Percentiles rank a stretch among this genome's conserved stretches.
Conservation (phyloP, 2,888 invertebrate genomes). For the Chrysomela aeneicollis region DNA sequence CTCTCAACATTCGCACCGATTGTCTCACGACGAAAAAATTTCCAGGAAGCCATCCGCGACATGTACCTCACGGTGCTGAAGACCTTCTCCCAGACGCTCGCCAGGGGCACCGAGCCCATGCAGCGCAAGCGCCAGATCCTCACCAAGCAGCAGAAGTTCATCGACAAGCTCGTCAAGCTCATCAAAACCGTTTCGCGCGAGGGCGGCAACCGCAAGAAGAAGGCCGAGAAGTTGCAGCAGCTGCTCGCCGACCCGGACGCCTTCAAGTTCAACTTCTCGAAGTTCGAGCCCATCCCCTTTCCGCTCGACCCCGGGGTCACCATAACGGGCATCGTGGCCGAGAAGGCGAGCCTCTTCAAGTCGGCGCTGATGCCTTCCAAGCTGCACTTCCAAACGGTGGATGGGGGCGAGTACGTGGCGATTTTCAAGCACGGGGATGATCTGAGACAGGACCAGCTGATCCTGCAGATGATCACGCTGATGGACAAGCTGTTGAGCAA, state of each 20-base stretch:
- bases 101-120: constrained; percentile 74
- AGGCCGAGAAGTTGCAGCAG: constrained; percentile 88
- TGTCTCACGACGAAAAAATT: too few relatives aligned
- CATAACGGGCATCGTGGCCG: constrained; percentile 87
- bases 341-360: constrained; percentile 93
- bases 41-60: constrained; percentile 63
- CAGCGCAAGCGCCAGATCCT: constrained; percentile 80
- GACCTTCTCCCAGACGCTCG: constrained; percentile 79
- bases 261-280: constrained; percentile 86
- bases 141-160: constrained; percentile 86
- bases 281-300: constrained; percentile 92
- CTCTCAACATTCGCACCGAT: too few relatives aligned
- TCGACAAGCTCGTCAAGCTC: constrained; percentile 87
- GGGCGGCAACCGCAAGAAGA: constrained; percentile 89
- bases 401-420: constrained; percentile 86
- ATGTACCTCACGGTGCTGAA: constrained; percentile 93
- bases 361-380: constrained; percentile 95
- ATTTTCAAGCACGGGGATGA: constrained; percentile 99
- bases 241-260: constrained; percentile 81
- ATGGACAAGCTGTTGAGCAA: constrained; percentile 95
- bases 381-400: constrained; percentile 85
- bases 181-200: constrained; percentile 90
- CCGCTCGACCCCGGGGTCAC: constrained; percentile 89
- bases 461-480: constrained; percentile 96
- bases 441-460: constrained; percentile 94